Conservation (phyloP, 1,140 invertebrate genomes). For the Aleiodes sp. region DNA sequence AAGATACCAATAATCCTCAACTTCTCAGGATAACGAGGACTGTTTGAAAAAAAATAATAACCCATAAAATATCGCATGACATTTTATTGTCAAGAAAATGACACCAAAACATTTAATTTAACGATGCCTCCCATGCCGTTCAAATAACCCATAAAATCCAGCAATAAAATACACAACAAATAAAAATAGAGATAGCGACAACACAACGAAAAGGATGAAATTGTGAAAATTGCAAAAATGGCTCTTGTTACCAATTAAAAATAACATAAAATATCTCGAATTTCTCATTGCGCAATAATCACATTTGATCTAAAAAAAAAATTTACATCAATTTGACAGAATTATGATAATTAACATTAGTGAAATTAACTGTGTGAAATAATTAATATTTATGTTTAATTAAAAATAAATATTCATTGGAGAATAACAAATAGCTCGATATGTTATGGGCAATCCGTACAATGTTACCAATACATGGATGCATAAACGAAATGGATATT, state of each 20-base stretch:
- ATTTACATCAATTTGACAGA: background rate
- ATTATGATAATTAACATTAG: no score
- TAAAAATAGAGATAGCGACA: background rate
- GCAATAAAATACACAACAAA: background rate
- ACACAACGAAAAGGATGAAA: background rate
- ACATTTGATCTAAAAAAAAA: background rate
- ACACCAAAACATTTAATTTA: background rate
- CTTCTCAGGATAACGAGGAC: background rate
- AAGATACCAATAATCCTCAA: background rate
- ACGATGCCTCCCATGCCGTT: background rate
- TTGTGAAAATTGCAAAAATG: background rate
- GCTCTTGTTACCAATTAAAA: background rate
- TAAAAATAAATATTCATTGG: no score
- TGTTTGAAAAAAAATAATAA: no score
- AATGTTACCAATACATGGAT: conserved; percentile 35
- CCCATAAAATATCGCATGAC: background rate
- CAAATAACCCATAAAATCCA: background rate
- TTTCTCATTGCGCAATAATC: background rate
- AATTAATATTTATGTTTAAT: no score
- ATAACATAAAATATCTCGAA: background rate
- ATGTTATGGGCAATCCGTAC: background rate
- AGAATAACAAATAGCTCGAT: no score
- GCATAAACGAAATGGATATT: conserved; percentile 50
- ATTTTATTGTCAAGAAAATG: background rate
- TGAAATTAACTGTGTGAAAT: no score